Evolutionary conservation across 2,888 invertebrate species (phyloP).

Genomic region (Lydus trimaculatus): DNA sequence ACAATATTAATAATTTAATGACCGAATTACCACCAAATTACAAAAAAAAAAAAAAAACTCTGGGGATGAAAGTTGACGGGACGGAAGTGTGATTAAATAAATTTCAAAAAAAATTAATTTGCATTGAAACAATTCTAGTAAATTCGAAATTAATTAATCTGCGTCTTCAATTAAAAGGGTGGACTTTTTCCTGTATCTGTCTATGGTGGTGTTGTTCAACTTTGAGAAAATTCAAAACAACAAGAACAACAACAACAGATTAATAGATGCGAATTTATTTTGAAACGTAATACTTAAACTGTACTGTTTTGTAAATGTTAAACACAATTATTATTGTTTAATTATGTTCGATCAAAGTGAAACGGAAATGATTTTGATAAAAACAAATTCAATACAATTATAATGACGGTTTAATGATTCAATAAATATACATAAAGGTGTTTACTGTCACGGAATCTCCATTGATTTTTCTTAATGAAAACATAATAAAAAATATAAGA

Average conservation of each 20-base stretch:
- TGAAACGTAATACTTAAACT: neutral
- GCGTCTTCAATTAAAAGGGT: neutral
- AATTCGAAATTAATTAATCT: neutral
- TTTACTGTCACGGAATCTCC: constrained; percentile 24
- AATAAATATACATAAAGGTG: constrained; percentile 23
- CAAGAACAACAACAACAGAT: neutral
- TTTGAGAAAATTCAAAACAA: neutral
- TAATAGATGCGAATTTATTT: neutral
- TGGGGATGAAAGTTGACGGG: too few relatives aligned
- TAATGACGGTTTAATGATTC: constrained; percentile 15
- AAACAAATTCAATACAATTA: constrained; percentile 15
- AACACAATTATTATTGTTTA: neutral
- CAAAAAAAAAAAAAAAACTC: neutral
- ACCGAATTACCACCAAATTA: neutral
- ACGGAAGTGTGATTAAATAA: too few relatives aligned
- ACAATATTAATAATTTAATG: constrained; percentile 9
- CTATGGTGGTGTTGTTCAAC: neutral
- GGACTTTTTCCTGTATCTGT: neutral
- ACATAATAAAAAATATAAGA: constrained; percentile 3
- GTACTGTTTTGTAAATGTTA: neutral
- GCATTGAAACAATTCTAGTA: too few relatives aligned
- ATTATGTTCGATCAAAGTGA: neutral
- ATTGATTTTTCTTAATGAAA: constrained; percentile 21
- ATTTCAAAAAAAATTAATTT: too few relatives aligned
- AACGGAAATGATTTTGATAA: constrained; percentile 13